phyloP scores from a whole-genome alignment of 2,888 invertebrate genomes.

The Strigamia crassipes region DNA sequence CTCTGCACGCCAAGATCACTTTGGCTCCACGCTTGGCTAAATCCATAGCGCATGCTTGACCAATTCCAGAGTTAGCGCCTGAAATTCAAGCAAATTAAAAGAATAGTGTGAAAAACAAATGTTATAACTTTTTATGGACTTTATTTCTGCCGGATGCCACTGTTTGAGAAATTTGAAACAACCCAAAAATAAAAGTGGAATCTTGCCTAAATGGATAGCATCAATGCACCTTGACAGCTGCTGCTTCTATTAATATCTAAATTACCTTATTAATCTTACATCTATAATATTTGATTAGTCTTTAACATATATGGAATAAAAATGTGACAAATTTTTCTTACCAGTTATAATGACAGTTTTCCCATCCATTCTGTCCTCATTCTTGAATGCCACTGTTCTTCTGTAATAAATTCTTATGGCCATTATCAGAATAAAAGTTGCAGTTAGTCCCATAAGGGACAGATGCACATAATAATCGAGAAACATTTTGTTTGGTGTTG shows the following conservation, averaged over 20 bases:
- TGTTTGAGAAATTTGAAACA: constrained; percentile 27
- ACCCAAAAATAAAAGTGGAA: constrained; percentile 28
- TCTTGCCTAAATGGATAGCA: constrained; percentile 10
- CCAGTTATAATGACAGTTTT: constrained; percentile 54
- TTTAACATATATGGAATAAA: too few relatives aligned
- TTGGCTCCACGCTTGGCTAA: constrained; percentile 55
- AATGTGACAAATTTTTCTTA: constrained; percentile 12
- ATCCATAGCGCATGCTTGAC: constrained; percentile 52
- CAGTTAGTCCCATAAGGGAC: constrained; percentile 47
- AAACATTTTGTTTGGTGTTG: constrained; percentile 3
- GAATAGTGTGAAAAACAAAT: not conserved
- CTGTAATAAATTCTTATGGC: constrained; percentile 47
- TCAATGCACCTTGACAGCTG: not conserved
- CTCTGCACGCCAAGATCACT: constrained; percentile 57
- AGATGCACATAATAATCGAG: constrained; percentile 48
- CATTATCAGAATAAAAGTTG: constrained; percentile 47
- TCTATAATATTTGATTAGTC: not conserved
- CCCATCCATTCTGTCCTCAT: constrained; percentile 53
- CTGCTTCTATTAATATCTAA: constrained; percentile 7
- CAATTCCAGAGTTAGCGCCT: constrained; percentile 53
- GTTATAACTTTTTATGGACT: not conserved
- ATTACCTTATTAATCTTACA: not conserved
- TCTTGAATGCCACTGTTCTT: constrained; percentile 50
- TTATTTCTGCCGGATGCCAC: not conserved
- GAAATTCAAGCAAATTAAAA: constrained; percentile 43